Evolutionary conservation across 2,113 vertebrate genomes (phyloP).

Genomic region (Boulengeromyrus knoepffleri): DNA sequence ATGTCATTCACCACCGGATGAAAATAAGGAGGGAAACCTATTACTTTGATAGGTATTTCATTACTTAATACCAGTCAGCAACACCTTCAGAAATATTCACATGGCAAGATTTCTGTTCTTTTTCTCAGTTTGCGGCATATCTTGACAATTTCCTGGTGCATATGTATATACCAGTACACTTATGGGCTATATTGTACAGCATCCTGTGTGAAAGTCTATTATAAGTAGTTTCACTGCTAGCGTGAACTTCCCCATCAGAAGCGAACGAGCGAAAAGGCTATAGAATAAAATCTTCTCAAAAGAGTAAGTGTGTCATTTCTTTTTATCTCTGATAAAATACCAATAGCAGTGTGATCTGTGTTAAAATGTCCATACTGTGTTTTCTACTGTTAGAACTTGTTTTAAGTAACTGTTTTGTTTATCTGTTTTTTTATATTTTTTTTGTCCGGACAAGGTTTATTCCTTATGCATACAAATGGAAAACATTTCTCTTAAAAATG

Average conservation of each 20-base stretch:
- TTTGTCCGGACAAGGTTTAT: not conserved
- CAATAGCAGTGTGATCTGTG: not conserved
- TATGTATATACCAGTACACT: too few species aligned
- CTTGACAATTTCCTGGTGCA: not conserved
- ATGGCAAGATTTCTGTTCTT: not conserved
- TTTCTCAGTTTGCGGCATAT: not conserved
- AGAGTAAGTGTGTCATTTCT: conserved; percentile 2
- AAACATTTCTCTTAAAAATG: not conserved
- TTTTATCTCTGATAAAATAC: not conserved
- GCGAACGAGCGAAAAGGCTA: not conserved
- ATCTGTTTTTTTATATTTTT: not conserved
- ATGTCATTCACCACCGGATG: not conserved
- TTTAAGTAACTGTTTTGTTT: not conserved
- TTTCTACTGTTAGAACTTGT: not conserved
- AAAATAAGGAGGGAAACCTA: not conserved
- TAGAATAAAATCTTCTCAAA: conserved; percentile 9
- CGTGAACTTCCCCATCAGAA: not conserved
- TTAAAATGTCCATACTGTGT: not conserved
- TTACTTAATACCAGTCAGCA: not conserved
- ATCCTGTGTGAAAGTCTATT: conserved; percentile 5
- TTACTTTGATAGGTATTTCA: not conserved
- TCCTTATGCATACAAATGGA: not conserved
- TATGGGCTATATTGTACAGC: not conserved
- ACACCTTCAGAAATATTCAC: not conserved
- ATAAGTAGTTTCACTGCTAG: not conserved